phyloP scores from a whole-genome alignment of 2,888 invertebrate genomes.

The Dryococelus australis region DNA sequence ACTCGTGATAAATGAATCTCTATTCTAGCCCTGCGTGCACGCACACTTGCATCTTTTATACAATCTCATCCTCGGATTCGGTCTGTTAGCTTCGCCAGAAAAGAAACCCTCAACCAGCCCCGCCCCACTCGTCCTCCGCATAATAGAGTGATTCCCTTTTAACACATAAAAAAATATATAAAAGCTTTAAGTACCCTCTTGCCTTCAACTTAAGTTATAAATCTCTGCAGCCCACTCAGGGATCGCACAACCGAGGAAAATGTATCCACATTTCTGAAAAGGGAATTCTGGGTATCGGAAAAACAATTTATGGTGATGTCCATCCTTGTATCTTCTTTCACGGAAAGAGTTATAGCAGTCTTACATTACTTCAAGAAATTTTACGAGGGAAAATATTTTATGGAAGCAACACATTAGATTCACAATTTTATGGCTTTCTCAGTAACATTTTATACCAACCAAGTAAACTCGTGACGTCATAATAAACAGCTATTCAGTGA shows the following conservation, averaged over 20 bases:
- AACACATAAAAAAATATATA: slow-evolving; percentile 29
- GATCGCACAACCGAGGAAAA: neutral
- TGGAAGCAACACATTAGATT: neutral
- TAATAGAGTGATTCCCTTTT: slow-evolving; percentile 39
- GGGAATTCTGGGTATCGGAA: slow-evolving; percentile 13
- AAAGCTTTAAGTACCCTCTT: slow-evolving; percentile 29
- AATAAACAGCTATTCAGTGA: neutral
- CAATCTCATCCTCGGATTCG: slow-evolving; percentile 28
- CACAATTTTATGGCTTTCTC: slow-evolving; percentile 7
- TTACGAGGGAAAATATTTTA: slow-evolving; percentile 9
- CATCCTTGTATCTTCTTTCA: neutral
- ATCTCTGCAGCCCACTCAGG: slow-evolving; percentile 25
- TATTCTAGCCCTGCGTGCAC: neutral
- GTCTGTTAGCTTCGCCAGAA: slow-evolving; percentile 17
- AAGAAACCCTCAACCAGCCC: neutral
- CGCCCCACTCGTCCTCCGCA: neutral
- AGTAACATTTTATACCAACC: neutral
- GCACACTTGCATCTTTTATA: slow-evolving; percentile 21
- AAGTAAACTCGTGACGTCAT: neutral
- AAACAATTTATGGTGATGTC: slow-evolving; percentile 20
- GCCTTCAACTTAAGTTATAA: slow-evolving; percentile 24
- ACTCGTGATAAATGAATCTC: slow-evolving; percentile 29
- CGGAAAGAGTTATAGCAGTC: neutral
- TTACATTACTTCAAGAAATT: neutral
- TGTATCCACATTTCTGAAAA: slow-evolving; percentile 8